Evolutionary conservation across 2,888 invertebrate genomes (phyloP), one percentile per base, ranked within the genome.

Genomic region (Pachydiplax longipennis): DNA sequence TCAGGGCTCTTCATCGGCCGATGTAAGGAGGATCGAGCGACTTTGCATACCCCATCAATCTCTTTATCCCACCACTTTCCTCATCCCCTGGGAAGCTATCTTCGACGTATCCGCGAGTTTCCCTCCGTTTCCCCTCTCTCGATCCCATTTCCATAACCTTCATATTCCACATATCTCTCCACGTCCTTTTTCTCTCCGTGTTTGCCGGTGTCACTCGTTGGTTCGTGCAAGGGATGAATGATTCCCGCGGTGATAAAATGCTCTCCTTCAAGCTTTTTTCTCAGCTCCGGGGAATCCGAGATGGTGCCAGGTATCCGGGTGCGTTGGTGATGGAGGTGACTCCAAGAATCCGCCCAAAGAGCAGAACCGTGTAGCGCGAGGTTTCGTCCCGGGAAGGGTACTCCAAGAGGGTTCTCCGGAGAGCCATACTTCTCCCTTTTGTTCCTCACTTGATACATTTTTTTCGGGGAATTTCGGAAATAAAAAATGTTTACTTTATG

Each of bases 361-460:
- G 87, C 87, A 65, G 87, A 87, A 58, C 13, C 87, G 87, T 87
- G 87, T 87, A 13, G 35, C 61, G 3, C 31, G 83, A 82, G 82
- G 13, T 31, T 22, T 82, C 61, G 58, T 22, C 13, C 65, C 22
- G 61, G 87, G 25, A 31, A 73, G 73, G 31, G 25, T 15, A 31
- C 73, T 31, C 31, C 73, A 25, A 53, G 18, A 18, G 44, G 8
- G 18, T 18, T 53, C 53, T 53, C 53, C 18, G n/a, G 73, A 31
- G 73, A 13, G 73, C 73, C 73, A 73, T 73, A 12, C 73, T 73
- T 73, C 73, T 73, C 73, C 13, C 73, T 73, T 25, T 10, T 31
- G 10, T 73, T 73, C 4, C 73, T 65, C 6, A 25, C 25, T 65
- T n/a, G 73, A 12, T 73, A 25, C 31, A 73, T 73, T 61, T 61